Evolutionary conservation across 2,888 invertebrate genomes (phyloP), one percentile per base, ranked within the genome.

Genomic region (Drosophila subsilvestris): DNA sequence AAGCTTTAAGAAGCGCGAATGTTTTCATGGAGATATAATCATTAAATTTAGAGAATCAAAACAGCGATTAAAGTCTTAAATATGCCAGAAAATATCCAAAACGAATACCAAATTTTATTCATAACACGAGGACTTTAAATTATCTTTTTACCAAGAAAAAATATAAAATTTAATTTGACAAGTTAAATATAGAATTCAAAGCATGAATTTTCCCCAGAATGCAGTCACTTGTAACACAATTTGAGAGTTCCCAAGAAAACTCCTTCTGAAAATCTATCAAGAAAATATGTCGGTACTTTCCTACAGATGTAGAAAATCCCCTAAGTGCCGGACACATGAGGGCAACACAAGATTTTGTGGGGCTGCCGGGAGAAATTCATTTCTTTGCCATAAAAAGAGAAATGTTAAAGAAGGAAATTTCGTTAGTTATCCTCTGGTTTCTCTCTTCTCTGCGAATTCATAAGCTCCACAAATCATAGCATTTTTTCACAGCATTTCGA

Each of bases 381-480:
- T 9, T 27, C 1, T 27, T 8, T 32, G 32, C 1, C 12, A 32
- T 32, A 32, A 12, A 32, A 5, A 32, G 32, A 32, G 6, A 6
- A 37, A 37, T 14, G 37, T 6, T 14, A 6, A 14, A n/a, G n/a
- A 7, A 37, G 14, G 12, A 37, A 37, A 37, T 37, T 37, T 14
- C 37, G 14, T 37, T 37, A 37, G 37, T 37, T 37, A n/a, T 37
- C 37, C 14, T n/a, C 14, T 37, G n/a, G 14, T 37, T 14, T 12
- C 4, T 29, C 17, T 14, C 27, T n/a, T n/a, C 3, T 12, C 32
- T 12, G 1, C 12, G 5, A 22, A 20, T 54, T 68, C 54, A 43
- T 48, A 55, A 67, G 22, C 29, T 54, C 45, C 42, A 67, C 48
- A 65, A 48, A 65, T 48, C 65, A 48, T 17, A 14, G 7, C 20